These are phyloP conservation scores for Pterois miles DNA, from an alignment of 2,797 vertebrate genomes.

Conservation along the genomic window DNA sequence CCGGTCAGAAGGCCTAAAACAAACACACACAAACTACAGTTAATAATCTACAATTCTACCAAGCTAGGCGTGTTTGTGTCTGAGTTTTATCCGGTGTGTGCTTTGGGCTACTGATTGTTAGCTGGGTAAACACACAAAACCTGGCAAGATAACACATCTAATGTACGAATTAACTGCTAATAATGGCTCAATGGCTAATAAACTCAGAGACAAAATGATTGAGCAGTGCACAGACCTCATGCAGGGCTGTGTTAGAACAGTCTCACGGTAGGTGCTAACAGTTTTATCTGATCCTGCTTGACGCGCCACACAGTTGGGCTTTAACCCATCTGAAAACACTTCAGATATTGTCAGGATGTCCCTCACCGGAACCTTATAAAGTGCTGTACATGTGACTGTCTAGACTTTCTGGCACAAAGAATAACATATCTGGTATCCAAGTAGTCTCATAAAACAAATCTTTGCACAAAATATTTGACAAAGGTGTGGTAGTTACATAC, in stretches of 20 bases:
- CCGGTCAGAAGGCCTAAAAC: conserved; percentile 83
- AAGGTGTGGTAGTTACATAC: conserved; percentile 21
- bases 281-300: background rate
- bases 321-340: background rate
- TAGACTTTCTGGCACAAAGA: conserved; percentile 10
- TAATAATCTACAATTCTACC: conserved; percentile 20
- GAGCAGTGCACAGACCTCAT: background rate
- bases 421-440: background rate
- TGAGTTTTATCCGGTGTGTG: background rate
- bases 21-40: conserved; percentile 17
- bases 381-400: background rate
- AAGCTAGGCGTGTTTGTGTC: conserved; percentile 18
- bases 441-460: conserved; percentile 16
- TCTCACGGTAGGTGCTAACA: background rate
- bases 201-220: background rate
- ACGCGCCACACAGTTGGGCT: background rate
- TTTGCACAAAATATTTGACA: conserved; percentile 32
- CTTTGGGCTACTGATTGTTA: conserved; percentile 16
- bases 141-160: conserved; percentile 14
- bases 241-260: no score
- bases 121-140: conserved; percentile 25
- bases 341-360: background rate
- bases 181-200: background rate
- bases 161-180: conserved; percentile 21
- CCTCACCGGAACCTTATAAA: background rate